Evolutionary conservation across 2,797 vertebrate species (phyloP).

Genomic region (Lepidocolaptes lacrymiger): DNA sequence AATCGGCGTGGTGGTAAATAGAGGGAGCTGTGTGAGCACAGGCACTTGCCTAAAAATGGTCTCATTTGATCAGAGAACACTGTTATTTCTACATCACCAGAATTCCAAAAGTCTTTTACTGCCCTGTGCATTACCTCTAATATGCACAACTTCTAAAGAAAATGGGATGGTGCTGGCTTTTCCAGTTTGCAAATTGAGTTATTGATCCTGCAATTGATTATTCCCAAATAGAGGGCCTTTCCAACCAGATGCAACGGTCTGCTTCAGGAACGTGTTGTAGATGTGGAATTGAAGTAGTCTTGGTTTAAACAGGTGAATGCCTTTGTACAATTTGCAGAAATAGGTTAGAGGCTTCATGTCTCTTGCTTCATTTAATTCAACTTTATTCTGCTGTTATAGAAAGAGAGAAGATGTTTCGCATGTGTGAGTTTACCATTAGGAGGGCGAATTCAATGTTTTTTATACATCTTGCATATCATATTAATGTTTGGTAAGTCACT

Average conservation of each 20-base stretch:
- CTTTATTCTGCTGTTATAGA: background rate
- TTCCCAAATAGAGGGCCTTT: background rate
- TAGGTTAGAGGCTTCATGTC: background rate
- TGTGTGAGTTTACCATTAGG: background rate
- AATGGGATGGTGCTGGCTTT: background rate
- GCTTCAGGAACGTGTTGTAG: background rate
- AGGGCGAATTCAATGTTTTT: background rate
- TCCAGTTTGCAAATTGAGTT: background rate
- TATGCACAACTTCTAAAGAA: background rate
- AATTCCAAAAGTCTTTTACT: background rate
- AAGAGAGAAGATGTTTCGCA: background rate
- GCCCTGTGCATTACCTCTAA: background rate
- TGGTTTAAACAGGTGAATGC: background rate
- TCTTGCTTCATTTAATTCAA: slow-evolving; percentile 8
- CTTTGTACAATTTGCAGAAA: background rate
- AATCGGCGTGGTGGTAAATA: background rate
- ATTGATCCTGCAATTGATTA: background rate
- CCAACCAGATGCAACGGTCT: background rate
- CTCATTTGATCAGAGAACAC: background rate
- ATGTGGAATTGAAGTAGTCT: background rate
- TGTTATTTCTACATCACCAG: background rate
- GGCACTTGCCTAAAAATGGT: background rate
- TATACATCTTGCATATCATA: background rate
- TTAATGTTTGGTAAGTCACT: background rate
- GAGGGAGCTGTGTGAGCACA: background rate